These are phyloP conservation scores for Thermophis baileyi DNA, from an alignment of 2,113 vertebrate genomes.

Conservation along the genomic window DNA sequence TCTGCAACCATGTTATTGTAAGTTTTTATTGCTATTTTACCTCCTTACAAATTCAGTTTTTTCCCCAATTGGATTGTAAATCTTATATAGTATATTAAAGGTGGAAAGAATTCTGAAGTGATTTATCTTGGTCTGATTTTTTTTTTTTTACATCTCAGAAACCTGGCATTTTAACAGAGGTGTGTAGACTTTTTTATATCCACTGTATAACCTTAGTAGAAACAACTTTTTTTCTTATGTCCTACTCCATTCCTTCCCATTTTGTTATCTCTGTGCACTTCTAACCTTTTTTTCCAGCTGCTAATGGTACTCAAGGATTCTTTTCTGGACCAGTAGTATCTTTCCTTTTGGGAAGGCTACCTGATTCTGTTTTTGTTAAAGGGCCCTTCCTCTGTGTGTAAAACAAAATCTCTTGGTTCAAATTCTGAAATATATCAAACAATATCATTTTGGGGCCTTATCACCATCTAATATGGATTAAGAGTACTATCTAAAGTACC, in stretches of 20 bases:
- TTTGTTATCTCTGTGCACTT: not conserved
- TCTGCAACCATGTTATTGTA: not conserved
- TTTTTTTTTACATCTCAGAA: not conserved
- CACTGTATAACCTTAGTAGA: not conserved
- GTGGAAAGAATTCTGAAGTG: not conserved
- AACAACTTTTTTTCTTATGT: not conserved
- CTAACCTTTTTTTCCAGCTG: not conserved
- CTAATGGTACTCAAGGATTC: not conserved
- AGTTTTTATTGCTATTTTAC: not conserved
- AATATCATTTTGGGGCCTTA: not conserved
- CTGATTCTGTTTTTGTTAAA: not conserved
- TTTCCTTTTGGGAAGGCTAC: not conserved
- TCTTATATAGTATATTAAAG: not conserved
- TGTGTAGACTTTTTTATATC: not conserved
- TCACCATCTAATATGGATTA: not conserved
- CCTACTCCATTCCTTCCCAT: not conserved
- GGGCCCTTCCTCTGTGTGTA: not conserved
- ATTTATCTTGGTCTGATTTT: not conserved
- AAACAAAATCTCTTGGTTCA: not conserved
- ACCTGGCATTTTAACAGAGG: not conserved
- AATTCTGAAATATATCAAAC: not conserved
- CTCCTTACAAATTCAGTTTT: not conserved
- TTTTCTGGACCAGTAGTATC: not conserved
- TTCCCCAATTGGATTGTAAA: not conserved
- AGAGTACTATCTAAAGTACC: not conserved